Evolutionary conservation across 2,113 vertebrate species (phyloP).

Genomic region (Etia nguti): DNA sequence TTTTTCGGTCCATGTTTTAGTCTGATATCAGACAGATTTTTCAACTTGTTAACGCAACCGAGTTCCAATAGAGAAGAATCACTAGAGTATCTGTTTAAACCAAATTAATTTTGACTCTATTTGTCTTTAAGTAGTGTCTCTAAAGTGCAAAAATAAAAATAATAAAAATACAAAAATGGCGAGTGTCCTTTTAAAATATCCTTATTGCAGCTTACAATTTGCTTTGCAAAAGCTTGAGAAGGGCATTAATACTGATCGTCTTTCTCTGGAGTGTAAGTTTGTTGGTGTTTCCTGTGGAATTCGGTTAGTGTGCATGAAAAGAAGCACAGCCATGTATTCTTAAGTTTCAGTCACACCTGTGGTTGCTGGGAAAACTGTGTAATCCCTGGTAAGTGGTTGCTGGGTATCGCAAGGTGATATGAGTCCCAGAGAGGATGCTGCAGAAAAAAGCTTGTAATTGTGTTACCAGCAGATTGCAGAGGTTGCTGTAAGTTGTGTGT

Average conservation of each 20-base stretch:
- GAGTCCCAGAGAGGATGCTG: not conserved
- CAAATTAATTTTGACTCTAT: not conserved
- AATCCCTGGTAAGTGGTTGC: not conserved
- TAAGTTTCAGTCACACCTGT: not conserved
- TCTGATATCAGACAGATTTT: not conserved
- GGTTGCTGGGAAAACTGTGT: not conserved
- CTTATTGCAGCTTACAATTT: not conserved
- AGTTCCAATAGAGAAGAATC: not conserved
- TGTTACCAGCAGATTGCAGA: too few relatives aligned
- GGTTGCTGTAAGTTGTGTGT: too few relatives aligned
- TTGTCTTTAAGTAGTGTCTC: not conserved
- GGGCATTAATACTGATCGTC: not conserved
- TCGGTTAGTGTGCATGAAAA: not conserved
- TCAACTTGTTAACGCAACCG: not conserved
- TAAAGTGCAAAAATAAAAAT: not conserved
- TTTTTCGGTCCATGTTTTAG: not conserved
- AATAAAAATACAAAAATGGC: not conserved
- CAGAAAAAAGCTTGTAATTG: not conserved
- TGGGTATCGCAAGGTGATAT: not conserved
- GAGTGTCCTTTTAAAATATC: not conserved
- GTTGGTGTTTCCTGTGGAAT: not conserved
- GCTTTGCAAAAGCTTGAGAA: not conserved
- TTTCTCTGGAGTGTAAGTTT: not conserved
- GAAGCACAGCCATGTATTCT: not conserved
- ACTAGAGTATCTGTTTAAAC: not conserved